Percentiles rank a stretch among this genome's conserved stretches.
phyloP scores from a whole-genome alignment of 1,140 invertebrate genomes.

The Oedothorax gibbosus region DNA sequence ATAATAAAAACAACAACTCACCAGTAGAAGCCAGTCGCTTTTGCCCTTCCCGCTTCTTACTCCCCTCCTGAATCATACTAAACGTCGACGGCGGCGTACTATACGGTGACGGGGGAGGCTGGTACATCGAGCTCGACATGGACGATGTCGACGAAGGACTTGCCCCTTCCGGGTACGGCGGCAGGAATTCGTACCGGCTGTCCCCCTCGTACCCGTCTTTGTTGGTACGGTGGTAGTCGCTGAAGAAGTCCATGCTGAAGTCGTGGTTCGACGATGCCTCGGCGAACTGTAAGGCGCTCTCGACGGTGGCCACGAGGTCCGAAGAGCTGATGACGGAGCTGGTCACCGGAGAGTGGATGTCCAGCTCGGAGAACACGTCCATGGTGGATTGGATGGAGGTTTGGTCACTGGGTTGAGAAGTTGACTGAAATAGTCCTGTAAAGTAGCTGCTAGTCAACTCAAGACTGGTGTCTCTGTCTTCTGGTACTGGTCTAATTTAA shows the following conservation, averaged over 20 bases:
- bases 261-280: background rate
- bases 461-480: too few species aligned
- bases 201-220: background rate
- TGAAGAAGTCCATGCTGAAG: background rate
- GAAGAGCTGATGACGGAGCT: background rate
- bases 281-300: background rate
- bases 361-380: conserved; percentile 13
- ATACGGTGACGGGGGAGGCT: background rate
- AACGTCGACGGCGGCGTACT: background rate
- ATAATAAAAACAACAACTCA: background rate
- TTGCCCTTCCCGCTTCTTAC: background rate
- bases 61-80: background rate
- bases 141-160: background rate
- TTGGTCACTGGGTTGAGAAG: too few species aligned
- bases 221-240: background rate
- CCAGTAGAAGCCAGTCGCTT: background rate
- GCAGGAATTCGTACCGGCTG: background rate
- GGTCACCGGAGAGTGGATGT: conserved; percentile 3
- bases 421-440: too few species aligned
- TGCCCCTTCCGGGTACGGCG: background rate
- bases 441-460: too few species aligned
- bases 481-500: too few species aligned
- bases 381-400: background rate
- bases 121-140: background rate
- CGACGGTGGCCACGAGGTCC: background rate